These are phyloP conservation scores for Aleiodes sp. DNA, from an alignment of 1,140 invertebrate species.

Conservation along the genomic window DNA sequence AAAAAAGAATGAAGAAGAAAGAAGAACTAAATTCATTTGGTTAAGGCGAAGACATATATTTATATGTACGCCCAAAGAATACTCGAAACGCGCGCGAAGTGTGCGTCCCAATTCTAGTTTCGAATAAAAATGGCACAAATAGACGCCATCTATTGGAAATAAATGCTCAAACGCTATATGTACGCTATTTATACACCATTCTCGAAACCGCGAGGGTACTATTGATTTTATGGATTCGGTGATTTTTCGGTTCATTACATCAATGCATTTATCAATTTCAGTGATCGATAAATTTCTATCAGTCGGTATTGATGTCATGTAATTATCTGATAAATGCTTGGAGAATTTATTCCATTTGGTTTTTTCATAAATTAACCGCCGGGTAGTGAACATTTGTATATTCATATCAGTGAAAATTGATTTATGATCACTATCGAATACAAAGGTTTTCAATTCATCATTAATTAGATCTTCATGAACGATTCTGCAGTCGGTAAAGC, in stretches of 20 bases:
- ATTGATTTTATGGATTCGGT: too few species aligned
- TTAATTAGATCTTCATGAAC: background rate
- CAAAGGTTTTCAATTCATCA: conserved; percentile 9
- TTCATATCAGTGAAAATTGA: background rate
- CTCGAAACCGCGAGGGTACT: too few species aligned
- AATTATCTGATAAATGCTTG: background rate
- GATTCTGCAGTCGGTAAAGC: background rate
- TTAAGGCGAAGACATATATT: too few species aligned
- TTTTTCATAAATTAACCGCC: background rate
- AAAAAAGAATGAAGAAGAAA: too few species aligned
- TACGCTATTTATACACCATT: too few species aligned
- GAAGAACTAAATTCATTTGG: too few species aligned
- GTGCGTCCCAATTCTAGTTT: too few species aligned
- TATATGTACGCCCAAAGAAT: too few species aligned
- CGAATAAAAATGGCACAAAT: too few species aligned
- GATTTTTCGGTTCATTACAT: background rate
- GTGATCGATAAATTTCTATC: background rate
- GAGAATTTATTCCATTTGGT: background rate
- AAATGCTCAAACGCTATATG: too few species aligned
- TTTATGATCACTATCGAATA: conserved; percentile 30
- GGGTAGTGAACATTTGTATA: background rate
- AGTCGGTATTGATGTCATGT: background rate
- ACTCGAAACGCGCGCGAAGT: too few species aligned
- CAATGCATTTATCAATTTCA: background rate
- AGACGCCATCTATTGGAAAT: too few species aligned